Conservation (phyloP, 2,797 vertebrate genomes). For the Podargus strigoides region DNA sequence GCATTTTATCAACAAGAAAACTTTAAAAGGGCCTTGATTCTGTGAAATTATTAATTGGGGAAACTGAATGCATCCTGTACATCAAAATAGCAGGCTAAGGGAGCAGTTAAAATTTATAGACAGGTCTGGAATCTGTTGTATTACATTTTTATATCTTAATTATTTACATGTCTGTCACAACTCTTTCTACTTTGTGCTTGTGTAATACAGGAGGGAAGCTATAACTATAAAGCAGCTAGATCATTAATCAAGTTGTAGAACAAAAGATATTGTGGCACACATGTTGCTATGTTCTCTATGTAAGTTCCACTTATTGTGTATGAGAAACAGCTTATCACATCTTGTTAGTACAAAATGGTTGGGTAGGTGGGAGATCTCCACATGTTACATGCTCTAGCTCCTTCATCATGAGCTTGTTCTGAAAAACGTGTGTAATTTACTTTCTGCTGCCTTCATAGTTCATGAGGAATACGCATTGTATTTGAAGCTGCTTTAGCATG, state of each 20-base stretch:
- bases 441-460: not conserved
- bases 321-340: not conserved
- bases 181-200: not conserved
- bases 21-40: not conserved
- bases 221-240: not conserved
- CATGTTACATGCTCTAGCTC: conserved; percentile 3
- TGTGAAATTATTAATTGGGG: not conserved
- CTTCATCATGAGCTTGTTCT: conserved; percentile 19
- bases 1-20: not conserved
- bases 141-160: not conserved
- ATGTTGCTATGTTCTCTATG: not conserved
- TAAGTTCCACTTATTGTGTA: not conserved
- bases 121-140: not conserved
- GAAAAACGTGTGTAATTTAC: conserved; percentile 22
- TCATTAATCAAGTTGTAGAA: not conserved
- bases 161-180: not conserved
- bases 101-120: not conserved
- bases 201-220: not conserved
- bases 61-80: not conserved
- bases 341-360: not conserved
- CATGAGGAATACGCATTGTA: not conserved
- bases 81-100: not conserved
- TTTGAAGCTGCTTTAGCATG: not conserved
- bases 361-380: conserved; percentile 22
- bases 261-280: not conserved